Base-by-base conservation (phyloP, 2,113 vertebrate species). In the Panurus biarmicus region DNA sequence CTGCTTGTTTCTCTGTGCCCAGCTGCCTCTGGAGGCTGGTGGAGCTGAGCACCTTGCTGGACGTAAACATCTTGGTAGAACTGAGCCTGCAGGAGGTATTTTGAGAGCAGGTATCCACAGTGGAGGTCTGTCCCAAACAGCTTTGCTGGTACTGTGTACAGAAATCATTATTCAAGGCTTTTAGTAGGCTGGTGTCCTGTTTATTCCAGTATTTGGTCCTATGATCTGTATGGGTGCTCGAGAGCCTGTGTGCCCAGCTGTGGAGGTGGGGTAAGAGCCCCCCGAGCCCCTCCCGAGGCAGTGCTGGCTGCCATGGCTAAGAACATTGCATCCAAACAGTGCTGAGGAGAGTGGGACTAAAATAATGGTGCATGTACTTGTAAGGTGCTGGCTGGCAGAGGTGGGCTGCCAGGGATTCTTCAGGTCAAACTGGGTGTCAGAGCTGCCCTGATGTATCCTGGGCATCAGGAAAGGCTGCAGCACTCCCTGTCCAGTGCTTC, bases 191-290 rank as follows among this genome's bases (percentile, higher is more conserved):
- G 25, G 7, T 77, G 20, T 70, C 29, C 44, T 38, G 15, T 81
- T 29, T 50, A 38, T 20, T 38, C 18, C 0, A 4, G 5, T 42
- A 9, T 35, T 42, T 73, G 45, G 10, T 53, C 8, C 65, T 71
- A 0, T 26, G 22, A 35, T 87, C 36, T 0, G 0, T 18, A 40
- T 0, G 3, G 77, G 42, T 77, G 51, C 35, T 44, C 0, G 0
- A 65, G 36, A 77, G 14, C 25, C 47, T 4, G 1, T 36, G 70
- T 62, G 47, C n/a, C 36, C 15, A 38, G 33, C 6, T 4, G 23
- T 13, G 26, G 51, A 74, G 61, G 15, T 36, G 33, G 40, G 36
- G 22, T 36, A 21, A 33, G n/a, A 70, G 60, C 36, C n/a, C n/a
- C n/a, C n/a, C n/a, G n/a, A n/a, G n/a, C n/a, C n/a, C 10, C 6